phyloP scores from a whole-genome alignment of 2,888 invertebrate species.

The Desoria tigrina region DNA sequence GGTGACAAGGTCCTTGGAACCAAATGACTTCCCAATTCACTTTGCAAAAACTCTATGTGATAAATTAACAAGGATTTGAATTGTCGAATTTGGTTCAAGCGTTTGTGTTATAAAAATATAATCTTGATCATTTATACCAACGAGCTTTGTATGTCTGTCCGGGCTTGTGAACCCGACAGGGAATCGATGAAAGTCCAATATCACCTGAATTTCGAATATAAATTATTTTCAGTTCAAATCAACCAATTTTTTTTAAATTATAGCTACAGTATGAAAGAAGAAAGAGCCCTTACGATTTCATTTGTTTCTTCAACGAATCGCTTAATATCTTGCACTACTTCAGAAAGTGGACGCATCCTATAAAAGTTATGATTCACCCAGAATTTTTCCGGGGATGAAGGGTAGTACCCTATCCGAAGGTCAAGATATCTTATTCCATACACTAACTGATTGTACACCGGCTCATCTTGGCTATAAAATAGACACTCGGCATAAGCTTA shows the following conservation, averaged over 20 bases:
- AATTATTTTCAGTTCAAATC: neutral
- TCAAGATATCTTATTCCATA: slow-evolving; percentile 78
- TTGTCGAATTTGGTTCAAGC: too few relatives aligned
- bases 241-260: too few relatives aligned
- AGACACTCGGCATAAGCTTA: slow-evolving; percentile 7
- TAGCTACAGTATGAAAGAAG: neutral
- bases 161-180: slow-evolving; percentile 65
- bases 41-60: slow-evolving; percentile 59
- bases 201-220: slow-evolving; percentile 59
- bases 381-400: slow-evolving; percentile 59
- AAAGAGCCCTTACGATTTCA: slow-evolving; percentile 63
- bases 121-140: slow-evolving; percentile 55
- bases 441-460: slow-evolving; percentile 79
- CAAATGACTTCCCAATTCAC: slow-evolving; percentile 64
- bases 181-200: slow-evolving; percentile 81
- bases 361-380: slow-evolving; percentile 74
- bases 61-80: neutral
- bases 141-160: slow-evolving; percentile 63
- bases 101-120: too few relatives aligned
- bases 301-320: slow-evolving; percentile 53
- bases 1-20: slow-evolving; percentile 61
- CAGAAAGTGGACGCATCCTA: slow-evolving; percentile 66
- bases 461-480: slow-evolving; percentile 70
- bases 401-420: slow-evolving; percentile 73
- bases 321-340: slow-evolving; percentile 54